A percentile compares a stretch with the other conserved stretches of the same genome.
Conservation (phyloP, 2,113 vertebrate species). For the Ceratotherium simum region DNA sequence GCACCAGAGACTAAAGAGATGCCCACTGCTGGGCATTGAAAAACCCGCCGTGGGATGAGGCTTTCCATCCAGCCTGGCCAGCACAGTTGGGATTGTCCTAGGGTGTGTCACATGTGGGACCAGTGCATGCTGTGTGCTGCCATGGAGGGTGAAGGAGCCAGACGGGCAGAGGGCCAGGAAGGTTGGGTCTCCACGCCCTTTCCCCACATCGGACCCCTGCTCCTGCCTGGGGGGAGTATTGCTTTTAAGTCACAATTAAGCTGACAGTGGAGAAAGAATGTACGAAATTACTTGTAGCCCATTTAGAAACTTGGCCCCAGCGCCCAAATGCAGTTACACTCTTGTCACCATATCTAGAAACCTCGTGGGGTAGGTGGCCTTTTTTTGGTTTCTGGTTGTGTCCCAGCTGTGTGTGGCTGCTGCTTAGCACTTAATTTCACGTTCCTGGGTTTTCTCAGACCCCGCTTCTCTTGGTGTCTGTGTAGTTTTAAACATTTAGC, state of each 20-base stretch:
- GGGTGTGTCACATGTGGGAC: background rate
- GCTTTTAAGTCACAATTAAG: background rate
- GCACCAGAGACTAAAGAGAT: background rate
- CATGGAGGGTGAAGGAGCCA: background rate
- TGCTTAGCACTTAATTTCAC: background rate
- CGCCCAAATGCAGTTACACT: background rate
- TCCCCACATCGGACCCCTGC: background rate
- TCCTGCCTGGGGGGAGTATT: background rate
- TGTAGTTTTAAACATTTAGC: background rate
- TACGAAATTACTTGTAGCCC: background rate
- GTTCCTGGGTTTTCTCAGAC: background rate
- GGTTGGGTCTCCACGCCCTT: too few species aligned
- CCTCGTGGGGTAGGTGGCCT: background rate
- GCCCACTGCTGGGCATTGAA: background rate
- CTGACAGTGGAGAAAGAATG: background rate
- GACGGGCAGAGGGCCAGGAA: background rate
- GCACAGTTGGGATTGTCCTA: rapidly evolving
- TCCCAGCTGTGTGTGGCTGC: too few species aligned
- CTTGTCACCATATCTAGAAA: background rate
- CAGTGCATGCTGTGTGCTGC: too few species aligned
- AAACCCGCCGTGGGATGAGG: background rate
- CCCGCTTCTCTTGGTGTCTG: background rate
- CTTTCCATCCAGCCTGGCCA: background rate
- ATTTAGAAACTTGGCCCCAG: background rate
- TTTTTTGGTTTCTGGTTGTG: background rate